Conservation (phyloP, 2,113 vertebrate genomes). For the Rhagologus leucostigma region DNA sequence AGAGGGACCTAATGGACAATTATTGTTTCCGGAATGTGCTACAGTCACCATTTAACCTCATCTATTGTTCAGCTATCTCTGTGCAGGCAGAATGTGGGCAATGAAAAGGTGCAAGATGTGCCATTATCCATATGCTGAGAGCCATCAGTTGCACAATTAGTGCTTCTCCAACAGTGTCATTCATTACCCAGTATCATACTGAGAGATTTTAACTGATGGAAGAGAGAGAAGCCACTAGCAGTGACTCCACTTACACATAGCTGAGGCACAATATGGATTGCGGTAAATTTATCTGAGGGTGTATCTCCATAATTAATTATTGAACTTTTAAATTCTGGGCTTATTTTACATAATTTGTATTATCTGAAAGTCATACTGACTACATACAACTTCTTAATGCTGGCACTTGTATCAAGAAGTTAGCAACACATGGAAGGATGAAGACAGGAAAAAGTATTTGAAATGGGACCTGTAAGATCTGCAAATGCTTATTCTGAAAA, state of each 20-base stretch:
- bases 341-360: neutral
- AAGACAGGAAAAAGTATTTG: neutral
- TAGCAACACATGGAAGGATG: neutral
- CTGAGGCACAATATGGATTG: neutral
- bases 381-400: neutral
- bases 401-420: neutral
- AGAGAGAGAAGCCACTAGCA: neutral
- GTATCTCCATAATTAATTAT: neutral
- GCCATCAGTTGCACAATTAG: neutral
- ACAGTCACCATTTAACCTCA: neutral
- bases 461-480: neutral
- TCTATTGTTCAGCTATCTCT: neutral
- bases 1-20: slow-evolving; percentile 10
- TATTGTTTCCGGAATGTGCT: neutral
- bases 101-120: slow-evolving; percentile 17
- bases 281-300: neutral
- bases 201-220: neutral
- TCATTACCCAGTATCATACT: neutral
- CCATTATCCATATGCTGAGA: slow-evolving; percentile 37
- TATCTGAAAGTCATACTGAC: neutral
- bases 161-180: neutral
- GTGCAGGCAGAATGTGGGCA: neutral
- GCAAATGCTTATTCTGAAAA: neutral
- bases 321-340: neutral
- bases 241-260: neutral